These are phyloP conservation scores for Cynopterus sphinx DNA, from an alignment of 2,797 vertebrate species.

Conservation along the genomic window DNA sequence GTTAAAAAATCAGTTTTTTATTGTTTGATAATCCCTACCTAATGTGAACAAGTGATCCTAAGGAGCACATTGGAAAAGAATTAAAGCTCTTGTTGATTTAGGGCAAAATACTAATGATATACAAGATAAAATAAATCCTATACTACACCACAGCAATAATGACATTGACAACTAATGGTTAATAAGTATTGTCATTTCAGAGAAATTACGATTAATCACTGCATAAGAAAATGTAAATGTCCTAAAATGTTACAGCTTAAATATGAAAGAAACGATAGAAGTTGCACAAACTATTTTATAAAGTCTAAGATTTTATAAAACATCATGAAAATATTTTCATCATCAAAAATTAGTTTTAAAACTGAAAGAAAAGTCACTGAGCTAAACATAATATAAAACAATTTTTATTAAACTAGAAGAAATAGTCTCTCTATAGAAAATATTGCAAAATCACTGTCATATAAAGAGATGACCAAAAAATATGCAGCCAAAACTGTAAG, in stretches of 20 bases:
- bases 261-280: neutral
- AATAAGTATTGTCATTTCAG: neutral
- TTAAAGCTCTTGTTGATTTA: neutral
- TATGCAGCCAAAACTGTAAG: neutral
- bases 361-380: neutral
- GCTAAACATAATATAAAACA: neutral
- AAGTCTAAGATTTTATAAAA: neutral
- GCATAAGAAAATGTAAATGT: neutral
- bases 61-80: neutral
- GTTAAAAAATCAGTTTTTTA: neutral
- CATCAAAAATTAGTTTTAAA: neutral
- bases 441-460: neutral
- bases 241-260: neutral
- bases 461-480: neutral
- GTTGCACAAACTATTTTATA: neutral
- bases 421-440: neutral
- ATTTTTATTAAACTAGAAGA: neutral
- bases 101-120: neutral
- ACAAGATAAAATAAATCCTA: neutral
- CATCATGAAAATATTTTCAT: neutral
- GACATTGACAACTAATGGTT: neutral
- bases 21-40: neutral
- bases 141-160: neutral
- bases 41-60: neutral
- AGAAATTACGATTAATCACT: neutral